Evolutionary conservation across 2,888 invertebrate genomes (phyloP), one percentile per base, ranked within the genome.

Genomic region (Aspidapion aeneum): DNA sequence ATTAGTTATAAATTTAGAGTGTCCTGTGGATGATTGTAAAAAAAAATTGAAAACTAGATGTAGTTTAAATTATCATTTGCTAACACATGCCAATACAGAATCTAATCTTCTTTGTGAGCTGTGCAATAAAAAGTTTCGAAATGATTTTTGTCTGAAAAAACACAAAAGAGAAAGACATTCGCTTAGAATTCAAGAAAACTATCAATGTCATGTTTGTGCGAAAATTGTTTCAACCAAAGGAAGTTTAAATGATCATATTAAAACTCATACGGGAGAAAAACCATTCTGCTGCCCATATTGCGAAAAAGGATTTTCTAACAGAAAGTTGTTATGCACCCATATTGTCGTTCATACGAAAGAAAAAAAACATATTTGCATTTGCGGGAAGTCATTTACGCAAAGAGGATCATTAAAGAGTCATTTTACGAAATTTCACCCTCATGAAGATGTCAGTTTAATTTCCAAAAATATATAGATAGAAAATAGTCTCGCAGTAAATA

Each of bases 321-420:
- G 76, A 1, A 77, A 78, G 9, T 66, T 80, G 2, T 68, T 86
- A 57, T 80, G 78, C 21, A 77, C 80, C 0, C 86, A 86, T 59
- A 81, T 81, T 75, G 81, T 84, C 0, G 80, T 79, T 0, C 86
- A 86, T 61, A 82, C 83, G 0, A 83, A 84, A 5, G 78, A 82
- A 0, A 77, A 83, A 52, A 85, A 85, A 1, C 83, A 80, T 57
- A 79, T 81, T n/a, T 86, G 86, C 66, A 77, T 80, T 59, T 86
- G 86, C 64, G 81, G 81, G 54, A 85, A 85, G 68, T 72, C 81
- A 1, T 85, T 85, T 69, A 83, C 83, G 54, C 81, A 65, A 19
- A 35, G 21, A 18, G 62, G 59, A 50, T 17, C 59, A 16, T 21
- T 65, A 84, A 66, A 80, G 22, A 57, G 5, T 0, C 65, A 65